phyloP scores from a whole-genome alignment of 1,140 invertebrate genomes.

The Aleiodes sp. region DNA sequence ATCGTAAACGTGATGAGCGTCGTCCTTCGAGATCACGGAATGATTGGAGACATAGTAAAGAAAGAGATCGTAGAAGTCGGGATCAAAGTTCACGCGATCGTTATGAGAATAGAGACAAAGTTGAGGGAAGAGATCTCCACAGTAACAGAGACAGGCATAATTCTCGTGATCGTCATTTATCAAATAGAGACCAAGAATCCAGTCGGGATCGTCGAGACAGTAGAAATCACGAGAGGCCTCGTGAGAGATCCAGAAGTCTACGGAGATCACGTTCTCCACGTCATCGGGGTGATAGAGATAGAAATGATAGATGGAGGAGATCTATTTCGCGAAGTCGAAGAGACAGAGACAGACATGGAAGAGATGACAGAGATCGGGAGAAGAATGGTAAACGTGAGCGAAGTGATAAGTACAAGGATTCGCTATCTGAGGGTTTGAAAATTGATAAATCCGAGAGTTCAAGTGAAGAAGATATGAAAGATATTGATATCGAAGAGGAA shows the following conservation, averaged over 20 bases:
- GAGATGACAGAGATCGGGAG: constrained; percentile 61
- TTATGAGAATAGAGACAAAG: constrained; percentile 3
- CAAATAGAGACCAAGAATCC: constrained; percentile 42
- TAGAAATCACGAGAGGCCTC: constrained; percentile 49
- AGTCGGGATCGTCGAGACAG: constrained; percentile 46
- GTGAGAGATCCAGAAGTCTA: constrained; percentile 49
- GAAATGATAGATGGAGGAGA: constrained; percentile 52
- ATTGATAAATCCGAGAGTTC: constrained; percentile 70
- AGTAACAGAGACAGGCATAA: constrained; percentile 46
- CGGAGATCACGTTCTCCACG: constrained; percentile 57
- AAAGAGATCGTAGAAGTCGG: constrained; percentile 46
- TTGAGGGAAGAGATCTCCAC: constrained; percentile 46
- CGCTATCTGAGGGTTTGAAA: constrained; percentile 84
- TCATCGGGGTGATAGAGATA: constrained; percentile 47
- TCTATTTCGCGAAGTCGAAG: constrained; percentile 53
- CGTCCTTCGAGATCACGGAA: constrained; percentile 39
- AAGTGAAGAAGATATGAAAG: constrained; percentile 75
- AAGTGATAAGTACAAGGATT: constrained; percentile 80
- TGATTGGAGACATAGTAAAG: constrained; percentile 44
- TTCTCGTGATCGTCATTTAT: constrained; percentile 18
- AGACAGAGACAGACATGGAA: constrained; percentile 53
- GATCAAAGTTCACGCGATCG: constrained; percentile 53
- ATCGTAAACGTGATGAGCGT: constrained; percentile 53
- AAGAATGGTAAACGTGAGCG: constrained; percentile 64
- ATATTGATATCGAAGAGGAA: constrained; percentile 85